Evolutionary conservation across 2,797 vertebrate species (phyloP).

Genomic region (Darevskia mixta): DNA sequence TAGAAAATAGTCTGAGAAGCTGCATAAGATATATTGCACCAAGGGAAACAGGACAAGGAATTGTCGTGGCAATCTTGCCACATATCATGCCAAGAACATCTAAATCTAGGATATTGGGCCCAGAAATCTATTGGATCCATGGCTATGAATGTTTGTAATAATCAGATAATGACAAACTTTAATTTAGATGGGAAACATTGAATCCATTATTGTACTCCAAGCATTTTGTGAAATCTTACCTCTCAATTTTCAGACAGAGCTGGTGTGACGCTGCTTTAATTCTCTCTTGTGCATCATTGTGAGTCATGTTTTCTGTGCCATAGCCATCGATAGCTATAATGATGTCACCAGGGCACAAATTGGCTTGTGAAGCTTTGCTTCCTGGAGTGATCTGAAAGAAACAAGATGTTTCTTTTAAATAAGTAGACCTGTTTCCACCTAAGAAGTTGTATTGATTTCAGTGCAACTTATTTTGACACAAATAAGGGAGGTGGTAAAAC

Average conservation of each 20-base stretch:
- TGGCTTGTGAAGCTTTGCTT: conserved; percentile 91
- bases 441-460: background rate
- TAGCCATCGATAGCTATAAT: conserved; percentile 93
- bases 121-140: background rate
- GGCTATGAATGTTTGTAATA: conserved; percentile 37
- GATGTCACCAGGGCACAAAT: conserved; percentile 91
- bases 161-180: background rate
- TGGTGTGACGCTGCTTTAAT: conserved; percentile 89
- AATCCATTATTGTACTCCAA: background rate
- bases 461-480: background rate
- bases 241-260: conserved; percentile 91
- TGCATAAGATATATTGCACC: background rate
- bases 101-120: background rate
- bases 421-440: background rate
- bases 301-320: conserved; percentile 90
- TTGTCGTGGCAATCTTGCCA: background rate
- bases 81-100: background rate
- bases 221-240: conserved; percentile 72
- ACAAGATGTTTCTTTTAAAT: conserved; percentile 12
- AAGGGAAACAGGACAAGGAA: background rate
- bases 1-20: background rate
- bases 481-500: background rate
- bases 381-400: conserved; percentile 91
- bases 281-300: conserved; percentile 93
- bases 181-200: background rate